phyloP scores from a whole-genome alignment of 2,113 vertebrate genomes.

The Corynorhinus townsendii region DNA sequence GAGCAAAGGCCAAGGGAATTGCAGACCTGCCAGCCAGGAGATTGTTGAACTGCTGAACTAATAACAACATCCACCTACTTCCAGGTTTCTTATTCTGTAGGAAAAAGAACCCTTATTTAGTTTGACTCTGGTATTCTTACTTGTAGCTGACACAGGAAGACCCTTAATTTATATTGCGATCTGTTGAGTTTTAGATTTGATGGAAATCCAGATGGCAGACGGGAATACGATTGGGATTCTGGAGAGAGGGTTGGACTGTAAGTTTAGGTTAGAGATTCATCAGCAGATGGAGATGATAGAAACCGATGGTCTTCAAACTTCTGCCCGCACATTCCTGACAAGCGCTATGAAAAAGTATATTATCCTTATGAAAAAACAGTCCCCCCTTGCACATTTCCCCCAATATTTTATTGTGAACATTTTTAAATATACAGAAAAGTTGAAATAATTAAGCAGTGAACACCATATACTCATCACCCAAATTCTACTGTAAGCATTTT shows the following conservation, averaged over 20 bases:
- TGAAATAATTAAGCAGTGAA: not conserved
- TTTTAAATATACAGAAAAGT: not conserved
- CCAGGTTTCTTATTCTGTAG: not conserved
- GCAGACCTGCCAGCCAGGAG: not conserved
- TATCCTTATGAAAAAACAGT: not conserved
- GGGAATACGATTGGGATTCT: not conserved
- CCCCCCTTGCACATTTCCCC: not conserved
- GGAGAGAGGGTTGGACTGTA: not conserved
- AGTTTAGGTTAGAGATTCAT: not conserved
- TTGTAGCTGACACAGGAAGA: not conserved
- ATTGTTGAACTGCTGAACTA: not conserved
- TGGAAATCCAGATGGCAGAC: slow-evolving; percentile 3
- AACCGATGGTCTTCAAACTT: not conserved
- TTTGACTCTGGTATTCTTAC: not conserved
- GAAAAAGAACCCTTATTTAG: not conserved
- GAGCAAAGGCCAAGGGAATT: not conserved
- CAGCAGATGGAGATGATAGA: not conserved
- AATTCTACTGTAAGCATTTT: not conserved
- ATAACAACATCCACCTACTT: not conserved
- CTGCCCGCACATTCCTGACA: not conserved
- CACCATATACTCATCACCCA: not conserved
- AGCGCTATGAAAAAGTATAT: slow-evolving; percentile 3
- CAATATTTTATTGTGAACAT: not conserved
- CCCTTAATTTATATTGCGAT: not conserved
- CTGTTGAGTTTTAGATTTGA: not conserved